Conservation (phyloP, 2,113 vertebrate genomes). For the Heteronetta atricapilla region DNA sequence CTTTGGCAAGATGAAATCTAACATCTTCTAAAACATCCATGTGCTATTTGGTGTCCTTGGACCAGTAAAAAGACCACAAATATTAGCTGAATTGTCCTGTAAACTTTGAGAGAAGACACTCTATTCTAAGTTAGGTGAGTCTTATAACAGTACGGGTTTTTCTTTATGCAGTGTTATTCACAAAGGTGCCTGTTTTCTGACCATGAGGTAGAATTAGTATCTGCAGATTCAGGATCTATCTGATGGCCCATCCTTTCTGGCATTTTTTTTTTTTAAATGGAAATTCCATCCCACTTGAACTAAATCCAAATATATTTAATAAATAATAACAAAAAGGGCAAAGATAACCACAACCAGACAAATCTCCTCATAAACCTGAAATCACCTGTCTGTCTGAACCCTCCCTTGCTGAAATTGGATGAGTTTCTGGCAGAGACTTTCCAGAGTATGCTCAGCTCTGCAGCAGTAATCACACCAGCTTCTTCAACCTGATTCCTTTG, state of each 20-base stretch:
- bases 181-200: background rate
- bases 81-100: background rate
- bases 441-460: background rate
- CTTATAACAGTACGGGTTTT: background rate
- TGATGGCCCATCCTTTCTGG: background rate
- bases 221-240: background rate
- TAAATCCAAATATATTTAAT: background rate
- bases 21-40: background rate
- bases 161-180: background rate
- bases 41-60: background rate
- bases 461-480: background rate
- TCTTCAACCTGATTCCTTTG: background rate
- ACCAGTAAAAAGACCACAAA: background rate
- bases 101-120: background rate
- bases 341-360: background rate
- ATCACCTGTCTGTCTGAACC: background rate
- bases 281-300: background rate
- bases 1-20: background rate
- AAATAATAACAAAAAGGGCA: background rate
- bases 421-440: background rate
- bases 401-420: background rate
- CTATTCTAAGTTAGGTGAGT: background rate
- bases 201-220: background rate
- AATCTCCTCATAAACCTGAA: background rate
- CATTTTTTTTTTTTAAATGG: background rate